Evolutionary conservation across 2,797 vertebrate species (phyloP), one percentile per base, ranked within the genome.

Genomic region (Astyanax mexicanus): DNA sequence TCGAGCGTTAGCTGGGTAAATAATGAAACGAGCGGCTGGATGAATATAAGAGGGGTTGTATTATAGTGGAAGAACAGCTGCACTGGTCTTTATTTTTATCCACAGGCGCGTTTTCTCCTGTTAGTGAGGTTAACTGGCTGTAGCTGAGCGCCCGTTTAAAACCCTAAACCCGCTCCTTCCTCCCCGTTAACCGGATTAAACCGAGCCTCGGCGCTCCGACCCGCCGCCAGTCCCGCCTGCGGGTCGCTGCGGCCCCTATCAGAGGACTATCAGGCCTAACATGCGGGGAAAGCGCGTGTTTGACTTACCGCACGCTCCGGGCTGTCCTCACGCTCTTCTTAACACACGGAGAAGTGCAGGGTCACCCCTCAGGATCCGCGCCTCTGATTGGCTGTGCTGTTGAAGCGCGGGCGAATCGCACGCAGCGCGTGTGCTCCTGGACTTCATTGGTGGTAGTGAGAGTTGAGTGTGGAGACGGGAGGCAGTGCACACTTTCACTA

Each of bases 301-400:
- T 54, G 51, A 80, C 78, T 83, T 61, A 83, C 81, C 75, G 42
- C 61, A 38, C 61, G 51, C 49, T 75, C 61, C 78, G 42, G 37
- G 74, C 75, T 8, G 81, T 69, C 68, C 75, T 75, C 78, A 78
- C 81, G 75, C 66, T 80, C 55, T 29, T n/a, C 55, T 29, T n/a
- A 69, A 62, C 69, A 62, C 47, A 80, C 75, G 55, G 67, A 72
- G 72, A 75, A 38, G 71, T 75, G 55, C 42, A 49, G 75, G 35
- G 29, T 3, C 54, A 32, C 58, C 15, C 72, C 68, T 19, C 64
- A 80, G 44, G 12, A 83, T 72, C 13, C n/a, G n/a, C 42, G 5
- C 2, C 62, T 69, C 68, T 75, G 19, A 80, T 83, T 83, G 81
- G 81, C 55, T n/a, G 6, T 37, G 2, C 10, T 40, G 47, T 25